Percentiles rank a stretch among this genome's conserved stretches.
phyloP scores from a whole-genome alignment of 2,888 invertebrate genomes.

The Eristalinus sepulchralis region DNA sequence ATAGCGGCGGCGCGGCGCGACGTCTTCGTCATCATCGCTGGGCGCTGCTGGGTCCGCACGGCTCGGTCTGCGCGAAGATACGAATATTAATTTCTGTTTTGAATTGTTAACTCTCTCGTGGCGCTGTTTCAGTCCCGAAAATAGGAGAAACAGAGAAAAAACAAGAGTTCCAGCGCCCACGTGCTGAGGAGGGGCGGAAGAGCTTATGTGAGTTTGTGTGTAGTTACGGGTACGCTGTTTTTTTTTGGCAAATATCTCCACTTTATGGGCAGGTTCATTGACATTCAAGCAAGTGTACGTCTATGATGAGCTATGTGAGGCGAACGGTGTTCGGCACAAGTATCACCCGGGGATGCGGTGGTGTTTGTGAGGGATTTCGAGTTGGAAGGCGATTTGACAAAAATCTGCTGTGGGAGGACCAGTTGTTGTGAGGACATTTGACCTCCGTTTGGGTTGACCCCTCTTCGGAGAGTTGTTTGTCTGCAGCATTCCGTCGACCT shows the following conservation, averaged over 20 bases:
- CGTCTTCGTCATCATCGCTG: neutral
- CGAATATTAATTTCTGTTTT: conserved; percentile 28
- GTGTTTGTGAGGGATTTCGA: neutral
- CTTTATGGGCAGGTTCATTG: neutral
- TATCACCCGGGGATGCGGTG: neutral
- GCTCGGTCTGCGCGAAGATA: conserved; percentile 8
- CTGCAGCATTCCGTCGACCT: neutral
- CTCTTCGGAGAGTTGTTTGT: neutral
- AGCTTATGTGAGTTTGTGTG: neutral
- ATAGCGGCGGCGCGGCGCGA: neutral
- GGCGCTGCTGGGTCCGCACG: neutral
- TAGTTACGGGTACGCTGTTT: neutral
- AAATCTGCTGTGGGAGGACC: too few species aligned
- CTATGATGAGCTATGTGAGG: neutral
- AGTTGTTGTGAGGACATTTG: too few species aligned
- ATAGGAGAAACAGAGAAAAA: neutral
- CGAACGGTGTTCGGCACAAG: neutral
- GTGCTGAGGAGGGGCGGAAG: neutral
- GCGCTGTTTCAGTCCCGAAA: conserved; percentile 11
- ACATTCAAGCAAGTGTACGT: neutral
- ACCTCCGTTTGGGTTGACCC: neutral
- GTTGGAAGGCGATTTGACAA: too few species aligned
- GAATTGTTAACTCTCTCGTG: conserved; percentile 18
- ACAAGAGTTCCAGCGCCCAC: neutral
- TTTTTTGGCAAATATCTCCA: neutral